Evolutionary conservation across 2,113 vertebrate species (phyloP).

Genomic region (Anolis sagrei): DNA sequence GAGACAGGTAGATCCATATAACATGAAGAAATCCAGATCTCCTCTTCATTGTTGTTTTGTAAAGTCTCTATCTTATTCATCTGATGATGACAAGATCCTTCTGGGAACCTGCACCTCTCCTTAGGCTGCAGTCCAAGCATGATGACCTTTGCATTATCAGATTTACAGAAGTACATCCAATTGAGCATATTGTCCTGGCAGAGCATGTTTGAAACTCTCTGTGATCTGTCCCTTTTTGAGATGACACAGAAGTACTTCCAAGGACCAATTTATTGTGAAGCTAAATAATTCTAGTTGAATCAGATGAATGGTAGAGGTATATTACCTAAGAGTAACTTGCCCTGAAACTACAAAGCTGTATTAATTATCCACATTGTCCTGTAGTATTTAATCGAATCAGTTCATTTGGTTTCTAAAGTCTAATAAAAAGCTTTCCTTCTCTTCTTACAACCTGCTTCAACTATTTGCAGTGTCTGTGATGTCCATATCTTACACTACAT

Average conservation of each 20-base stretch:
- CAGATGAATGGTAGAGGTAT: not conserved
- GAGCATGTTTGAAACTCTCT: not conserved
- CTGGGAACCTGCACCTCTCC: slow-evolving; percentile 13
- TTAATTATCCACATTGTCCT: not conserved
- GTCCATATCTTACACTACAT: not conserved
- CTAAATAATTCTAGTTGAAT: not conserved
- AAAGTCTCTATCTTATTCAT: slow-evolving; percentile 18
- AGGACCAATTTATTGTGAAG: not conserved
- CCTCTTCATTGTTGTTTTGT: not conserved
- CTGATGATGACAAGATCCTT: slow-evolving; percentile 23
- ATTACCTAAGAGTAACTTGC: not conserved
- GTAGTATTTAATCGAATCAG: not conserved
- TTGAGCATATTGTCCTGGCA: slow-evolving; percentile 1
- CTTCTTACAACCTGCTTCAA: not conserved
- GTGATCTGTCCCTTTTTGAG: not conserved
- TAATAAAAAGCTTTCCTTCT: not conserved
- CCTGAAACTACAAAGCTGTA: not conserved
- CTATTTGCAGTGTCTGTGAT: not conserved
- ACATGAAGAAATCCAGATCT: slow-evolving; percentile 16
- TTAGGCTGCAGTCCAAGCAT: slow-evolving; percentile 52
- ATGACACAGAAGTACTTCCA: slow-evolving; percentile 4
- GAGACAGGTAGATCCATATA: slow-evolving; percentile 47
- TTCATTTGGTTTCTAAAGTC: not conserved
- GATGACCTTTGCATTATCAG: slow-evolving; percentile 25
- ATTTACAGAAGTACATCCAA: slow-evolving; percentile 8